Percentiles rank a stretch among this genome's conserved stretches.
Evolutionary conservation across 2,113 vertebrate genomes (phyloP).

Genomic region (Spea multiplicata): DNA sequence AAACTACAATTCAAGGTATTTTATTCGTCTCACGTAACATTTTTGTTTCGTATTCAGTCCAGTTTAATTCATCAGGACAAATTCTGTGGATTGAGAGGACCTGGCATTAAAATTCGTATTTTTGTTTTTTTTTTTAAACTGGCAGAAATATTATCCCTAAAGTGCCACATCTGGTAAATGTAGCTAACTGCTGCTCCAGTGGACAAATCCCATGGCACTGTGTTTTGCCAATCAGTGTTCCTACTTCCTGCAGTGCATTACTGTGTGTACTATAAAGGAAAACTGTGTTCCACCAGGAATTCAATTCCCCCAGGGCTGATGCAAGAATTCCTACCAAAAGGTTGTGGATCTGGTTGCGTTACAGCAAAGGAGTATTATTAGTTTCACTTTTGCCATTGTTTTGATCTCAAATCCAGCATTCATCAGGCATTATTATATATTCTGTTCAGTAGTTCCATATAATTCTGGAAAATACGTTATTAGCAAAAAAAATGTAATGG

Average conservation of each 20-base stretch:
- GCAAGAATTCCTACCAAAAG: slow-evolving; percentile 13
- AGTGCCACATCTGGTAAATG: slow-evolving; percentile 41
- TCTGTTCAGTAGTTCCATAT: no score
- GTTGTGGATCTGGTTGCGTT: neutral
- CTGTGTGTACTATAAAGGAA: slow-evolving; percentile 11
- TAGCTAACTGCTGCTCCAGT: slow-evolving; percentile 32
- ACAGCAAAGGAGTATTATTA: neutral
- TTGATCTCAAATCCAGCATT: neutral
- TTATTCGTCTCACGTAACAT: neutral
- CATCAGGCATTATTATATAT: no score
- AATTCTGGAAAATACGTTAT: no score
- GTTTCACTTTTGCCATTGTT: slow-evolving; percentile 3
- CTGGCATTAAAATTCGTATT: slow-evolving; percentile 18
- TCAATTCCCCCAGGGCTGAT: slow-evolving; percentile 9
- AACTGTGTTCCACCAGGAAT: slow-evolving; percentile 31
- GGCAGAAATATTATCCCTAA: slow-evolving; percentile 26
- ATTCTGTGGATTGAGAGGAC: slow-evolving; percentile 11
- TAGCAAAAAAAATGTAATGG: no score
- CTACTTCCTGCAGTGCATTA: slow-evolving; percentile 21
- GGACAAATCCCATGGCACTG: slow-evolving; percentile 20
- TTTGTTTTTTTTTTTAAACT: slow-evolving; percentile 15
- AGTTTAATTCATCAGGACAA: neutral
- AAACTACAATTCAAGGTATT: neutral
- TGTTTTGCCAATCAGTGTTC: slow-evolving; percentile 27
- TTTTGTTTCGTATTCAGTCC: neutral